Evolutionary conservation across 2,888 invertebrate genomes (phyloP).

Genomic region (Petrolisthes cinctipes): DNA sequence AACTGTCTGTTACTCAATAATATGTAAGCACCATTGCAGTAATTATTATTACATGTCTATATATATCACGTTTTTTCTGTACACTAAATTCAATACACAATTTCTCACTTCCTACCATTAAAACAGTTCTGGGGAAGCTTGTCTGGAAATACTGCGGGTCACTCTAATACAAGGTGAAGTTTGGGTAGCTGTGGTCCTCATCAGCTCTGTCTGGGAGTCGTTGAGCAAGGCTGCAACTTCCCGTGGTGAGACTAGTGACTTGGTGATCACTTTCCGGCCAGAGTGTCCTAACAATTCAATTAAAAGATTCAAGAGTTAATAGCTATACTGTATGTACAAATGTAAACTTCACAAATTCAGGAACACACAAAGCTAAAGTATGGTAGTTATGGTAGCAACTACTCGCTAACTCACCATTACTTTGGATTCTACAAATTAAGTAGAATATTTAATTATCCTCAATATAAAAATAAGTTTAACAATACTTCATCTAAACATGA

Average conservation of each 20-base stretch:
- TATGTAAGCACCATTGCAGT: slow-evolving; percentile 30
- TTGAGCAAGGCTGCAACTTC: slow-evolving; percentile 39
- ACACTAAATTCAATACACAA: slow-evolving; percentile 7
- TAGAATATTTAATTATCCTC: too few species aligned
- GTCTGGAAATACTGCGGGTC: slow-evolving; percentile 54
- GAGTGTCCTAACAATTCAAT: slow-evolving; percentile 35
- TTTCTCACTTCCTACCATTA: slow-evolving; percentile 18
- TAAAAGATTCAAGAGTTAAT: slow-evolving; percentile 19
- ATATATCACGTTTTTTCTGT: slow-evolving; percentile 14
- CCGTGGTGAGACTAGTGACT: slow-evolving; percentile 41
- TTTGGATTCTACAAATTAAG: too few species aligned
- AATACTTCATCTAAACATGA: too few species aligned
- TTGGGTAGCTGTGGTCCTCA: slow-evolving; percentile 44
- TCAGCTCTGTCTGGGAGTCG: slow-evolving; percentile 27
- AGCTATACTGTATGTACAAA: neutral
- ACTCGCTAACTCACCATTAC: too few species aligned
- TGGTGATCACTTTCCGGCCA: slow-evolving; percentile 22
- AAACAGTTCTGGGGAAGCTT: slow-evolving; percentile 50
- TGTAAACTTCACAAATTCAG: neutral
- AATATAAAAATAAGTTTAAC: too few species aligned
- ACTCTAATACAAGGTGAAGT: slow-evolving; percentile 49
- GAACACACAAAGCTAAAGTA: slow-evolving; percentile 1
- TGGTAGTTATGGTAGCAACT: neutral
- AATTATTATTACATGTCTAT: neutral
- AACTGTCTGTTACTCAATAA: too few species aligned